Conservation (phyloP, 2,797 vertebrate species). For the Diplodus sargus region DNA sequence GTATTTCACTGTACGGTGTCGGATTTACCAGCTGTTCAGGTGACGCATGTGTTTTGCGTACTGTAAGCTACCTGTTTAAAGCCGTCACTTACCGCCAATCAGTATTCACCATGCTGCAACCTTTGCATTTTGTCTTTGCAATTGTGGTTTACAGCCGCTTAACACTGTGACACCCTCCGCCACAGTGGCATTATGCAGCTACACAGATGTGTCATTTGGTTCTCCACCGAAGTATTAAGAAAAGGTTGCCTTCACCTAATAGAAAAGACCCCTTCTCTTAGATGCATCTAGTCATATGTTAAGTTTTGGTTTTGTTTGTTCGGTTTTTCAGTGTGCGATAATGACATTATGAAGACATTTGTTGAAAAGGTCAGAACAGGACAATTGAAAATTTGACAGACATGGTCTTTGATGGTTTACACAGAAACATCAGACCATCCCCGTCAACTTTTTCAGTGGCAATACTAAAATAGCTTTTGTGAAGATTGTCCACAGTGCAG, state of each 20-base stretch:
- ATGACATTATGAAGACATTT: too few species aligned
- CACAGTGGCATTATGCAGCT: not conserved
- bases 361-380: too few species aligned
- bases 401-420: too few species aligned
- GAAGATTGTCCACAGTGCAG: too few species aligned
- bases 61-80: not conserved
- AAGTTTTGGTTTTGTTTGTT: not conserved
- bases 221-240: not conserved
- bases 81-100: conserved; percentile 26
- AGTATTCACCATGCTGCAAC: not conserved
- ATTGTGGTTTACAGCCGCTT: not conserved
- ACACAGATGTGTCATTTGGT: not conserved
- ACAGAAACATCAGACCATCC: not conserved
- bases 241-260: too few species aligned
- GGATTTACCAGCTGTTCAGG: not conserved
- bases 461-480: too few species aligned
- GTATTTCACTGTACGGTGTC: not conserved
- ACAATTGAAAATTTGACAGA: too few species aligned
- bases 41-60: not conserved
- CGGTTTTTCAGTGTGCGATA: not conserved
- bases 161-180: not conserved
- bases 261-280: not conserved
- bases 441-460: not conserved
- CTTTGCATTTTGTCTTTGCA: conserved; percentile 17
- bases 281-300: not conserved